Evolutionary conservation across 2,888 invertebrate genomes (phyloP).

Genomic region (Cheilosia pagana): DNA sequence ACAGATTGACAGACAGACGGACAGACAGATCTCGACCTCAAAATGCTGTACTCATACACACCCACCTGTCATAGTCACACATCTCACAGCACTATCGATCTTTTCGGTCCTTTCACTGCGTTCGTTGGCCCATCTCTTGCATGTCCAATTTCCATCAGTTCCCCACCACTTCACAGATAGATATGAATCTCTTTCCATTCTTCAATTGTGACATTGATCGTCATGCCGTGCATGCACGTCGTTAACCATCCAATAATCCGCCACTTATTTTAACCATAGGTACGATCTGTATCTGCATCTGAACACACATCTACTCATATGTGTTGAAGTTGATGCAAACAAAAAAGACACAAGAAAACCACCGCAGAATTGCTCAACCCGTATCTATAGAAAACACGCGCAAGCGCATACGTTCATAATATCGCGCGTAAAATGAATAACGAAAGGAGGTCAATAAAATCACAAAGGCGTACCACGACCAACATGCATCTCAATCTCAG

Average conservation of each 20-base stretch:
- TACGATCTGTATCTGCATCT: conserved; percentile 67
- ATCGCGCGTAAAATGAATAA: conserved; percentile 48
- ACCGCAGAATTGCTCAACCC: conserved; percentile 25
- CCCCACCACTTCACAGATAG: background rate
- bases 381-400: background rate
- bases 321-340: conserved; percentile 1
- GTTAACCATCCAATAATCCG: conserved; percentile 59
- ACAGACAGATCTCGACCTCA: too few relatives aligned
- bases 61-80: background rate
- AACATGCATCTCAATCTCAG: conserved; percentile 10
- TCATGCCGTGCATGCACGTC: conserved; percentile 54
- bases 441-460: conserved; percentile 71
- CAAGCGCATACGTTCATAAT: conserved; percentile 1
- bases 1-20: too few relatives aligned
- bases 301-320: conserved; percentile 1
- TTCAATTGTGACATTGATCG: conserved; percentile 60
- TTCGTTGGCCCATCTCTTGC: conserved; percentile 36
- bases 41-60: too few relatives aligned
- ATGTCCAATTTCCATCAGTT: conserved; percentile 46
- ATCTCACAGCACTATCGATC: background rate
- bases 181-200: conserved; percentile 49
- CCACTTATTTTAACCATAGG: conserved; percentile 49
- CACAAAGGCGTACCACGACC: conserved; percentile 37
- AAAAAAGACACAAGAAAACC: conserved; percentile 26
- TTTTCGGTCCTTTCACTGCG: conserved; percentile 27